Percentiles rank a stretch among this genome's conserved stretches.
These are phyloP conservation scores for Hepsetus odoe DNA, from an alignment of 2,113 vertebrate species.

Conservation along the genomic window DNA sequence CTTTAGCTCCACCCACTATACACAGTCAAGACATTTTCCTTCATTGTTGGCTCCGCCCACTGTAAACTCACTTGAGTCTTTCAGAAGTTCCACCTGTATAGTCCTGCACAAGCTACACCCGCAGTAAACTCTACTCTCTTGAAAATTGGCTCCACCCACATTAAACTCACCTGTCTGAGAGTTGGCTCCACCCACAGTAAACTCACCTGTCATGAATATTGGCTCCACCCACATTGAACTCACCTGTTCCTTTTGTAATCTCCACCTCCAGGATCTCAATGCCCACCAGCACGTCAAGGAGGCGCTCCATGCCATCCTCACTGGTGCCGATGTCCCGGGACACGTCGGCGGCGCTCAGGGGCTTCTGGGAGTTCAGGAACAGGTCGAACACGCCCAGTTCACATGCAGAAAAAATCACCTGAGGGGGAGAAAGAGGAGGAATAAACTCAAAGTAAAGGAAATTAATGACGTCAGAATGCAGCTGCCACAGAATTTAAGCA, in stretches of 20 bases:
- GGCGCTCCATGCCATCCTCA: constrained; percentile 69
- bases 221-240: background rate
- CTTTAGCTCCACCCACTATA: background rate
- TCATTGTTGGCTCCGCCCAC: background rate
- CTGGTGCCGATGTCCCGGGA: constrained; percentile 63
- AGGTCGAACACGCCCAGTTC: constrained; percentile 78
- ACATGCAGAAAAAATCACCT: constrained; percentile 78
- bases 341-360: constrained; percentile 62
- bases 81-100: no score
- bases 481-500: no score
- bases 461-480: no score
- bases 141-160: background rate
- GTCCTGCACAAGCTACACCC: no score
- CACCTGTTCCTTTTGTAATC: background rate
- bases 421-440: background rate
- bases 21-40: background rate
- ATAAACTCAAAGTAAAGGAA: background rate
- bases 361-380: constrained; percentile 64
- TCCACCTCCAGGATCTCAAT: constrained; percentile 76
- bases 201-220: background rate
- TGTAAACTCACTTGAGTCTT: no score
- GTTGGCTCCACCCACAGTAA: background rate
- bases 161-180: background rate
- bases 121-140: no score
- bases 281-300: constrained; percentile 75